These are phyloP conservation scores for Coregonus ussuriensis DNA, from an alignment of 2,797 vertebrate species.

Conservation along the genomic window DNA sequence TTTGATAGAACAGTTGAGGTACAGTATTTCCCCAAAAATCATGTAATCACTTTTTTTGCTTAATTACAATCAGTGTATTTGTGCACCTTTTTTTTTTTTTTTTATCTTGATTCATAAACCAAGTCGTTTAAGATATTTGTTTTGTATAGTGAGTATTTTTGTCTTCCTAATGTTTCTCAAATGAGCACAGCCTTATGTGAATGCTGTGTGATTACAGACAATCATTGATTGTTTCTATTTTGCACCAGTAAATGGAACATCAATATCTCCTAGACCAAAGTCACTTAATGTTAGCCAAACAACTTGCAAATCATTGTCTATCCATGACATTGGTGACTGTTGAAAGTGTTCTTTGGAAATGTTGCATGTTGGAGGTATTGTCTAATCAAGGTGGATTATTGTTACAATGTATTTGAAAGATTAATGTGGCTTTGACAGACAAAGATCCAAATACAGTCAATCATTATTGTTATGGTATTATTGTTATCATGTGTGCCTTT, in stretches of 20 bases:
- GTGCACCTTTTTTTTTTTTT: conserved; percentile 43
- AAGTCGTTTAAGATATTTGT: conserved; percentile 39
- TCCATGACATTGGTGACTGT: conserved; percentile 11
- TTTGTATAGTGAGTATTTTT: conserved; percentile 35
- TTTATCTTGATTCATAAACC: conserved; percentile 53
- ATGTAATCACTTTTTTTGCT: conserved; percentile 59
- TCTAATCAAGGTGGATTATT: conserved; percentile 22
- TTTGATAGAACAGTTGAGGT: too few relatives aligned
- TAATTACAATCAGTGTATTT: conserved; percentile 68
- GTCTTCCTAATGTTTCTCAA: conserved; percentile 36
- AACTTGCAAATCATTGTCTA: not conserved
- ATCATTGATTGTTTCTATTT: conserved; percentile 55
- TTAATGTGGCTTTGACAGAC: not conserved
- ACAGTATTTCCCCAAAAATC: conserved; percentile 42
- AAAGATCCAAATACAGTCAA: conserved; percentile 16
- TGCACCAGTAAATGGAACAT: conserved; percentile 34
- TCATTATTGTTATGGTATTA: not conserved
- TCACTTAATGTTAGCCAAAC: not conserved
- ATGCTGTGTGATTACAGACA: conserved; percentile 61
- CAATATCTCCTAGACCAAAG: conserved; percentile 53
- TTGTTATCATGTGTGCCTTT: conserved; percentile 8
- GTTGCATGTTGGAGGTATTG: not conserved
- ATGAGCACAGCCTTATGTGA: conserved; percentile 53
- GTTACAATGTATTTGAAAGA: conserved; percentile 17
- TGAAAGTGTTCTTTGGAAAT: conserved; percentile 5